These are phyloP conservation scores for Pachycephus smyrnensis DNA, from an alignment of 2,888 invertebrate genomes.

Conservation along the genomic window DNA sequence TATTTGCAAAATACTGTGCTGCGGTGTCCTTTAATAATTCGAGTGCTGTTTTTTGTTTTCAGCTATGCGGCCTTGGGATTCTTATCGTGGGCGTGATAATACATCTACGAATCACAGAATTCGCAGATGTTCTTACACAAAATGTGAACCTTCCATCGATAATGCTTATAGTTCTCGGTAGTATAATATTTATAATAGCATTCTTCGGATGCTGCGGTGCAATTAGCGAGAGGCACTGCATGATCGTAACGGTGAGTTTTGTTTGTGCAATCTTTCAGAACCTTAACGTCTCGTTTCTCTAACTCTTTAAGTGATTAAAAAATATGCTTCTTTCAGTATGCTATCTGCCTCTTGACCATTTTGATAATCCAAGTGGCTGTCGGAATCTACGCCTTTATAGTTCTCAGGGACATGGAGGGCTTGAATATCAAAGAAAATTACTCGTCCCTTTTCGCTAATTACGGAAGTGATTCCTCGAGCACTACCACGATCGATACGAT, in stretches of 20 bases:
- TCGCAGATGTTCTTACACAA: constrained; percentile 64
- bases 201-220: constrained; percentile 66
- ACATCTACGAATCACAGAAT: constrained; percentile 67
- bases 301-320: not conserved
- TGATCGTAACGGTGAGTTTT: constrained; percentile 60
- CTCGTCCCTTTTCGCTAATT: constrained; percentile 63
- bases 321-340: constrained; percentile 72
- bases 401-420: constrained; percentile 70
- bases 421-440: constrained; percentile 21
- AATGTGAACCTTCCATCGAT: constrained; percentile 73
- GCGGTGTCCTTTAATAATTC: not conserved
- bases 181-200: constrained; percentile 70
- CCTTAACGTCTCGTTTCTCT: not conserved
- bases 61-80: constrained; percentile 80
- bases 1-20: not conserved
- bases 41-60: constrained; percentile 52
- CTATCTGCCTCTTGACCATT: constrained; percentile 77
- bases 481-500: constrained; percentile 73
- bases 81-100: constrained; percentile 76
- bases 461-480: constrained; percentile 66
- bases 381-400: constrained; percentile 76
- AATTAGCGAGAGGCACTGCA: constrained; percentile 61
- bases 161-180: constrained; percentile 76
- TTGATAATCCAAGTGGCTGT: constrained; percentile 80
- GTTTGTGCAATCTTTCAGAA: not conserved